Evolutionary conservation across 2,888 invertebrate genomes (phyloP), one percentile per base, ranked within the genome.

Genomic region (Synergus gifuensis): DNA sequence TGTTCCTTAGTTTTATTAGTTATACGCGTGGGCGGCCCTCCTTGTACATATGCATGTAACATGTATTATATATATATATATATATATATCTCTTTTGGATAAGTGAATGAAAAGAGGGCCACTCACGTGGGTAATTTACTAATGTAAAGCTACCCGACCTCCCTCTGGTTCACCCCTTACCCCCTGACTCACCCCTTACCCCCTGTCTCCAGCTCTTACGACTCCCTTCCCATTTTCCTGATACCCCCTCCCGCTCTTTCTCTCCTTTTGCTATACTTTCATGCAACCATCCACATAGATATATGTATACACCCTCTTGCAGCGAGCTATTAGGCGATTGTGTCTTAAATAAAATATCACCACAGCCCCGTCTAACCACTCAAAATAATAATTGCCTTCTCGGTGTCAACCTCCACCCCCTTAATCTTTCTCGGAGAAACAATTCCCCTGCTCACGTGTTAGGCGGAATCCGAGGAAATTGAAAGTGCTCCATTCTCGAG

Each of bases 301-400:
- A 85, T 85, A 85, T 85, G 84, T 28, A 28, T 28, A 28, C 83
- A 83, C 78, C 82, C 86, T 85, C 86, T 87, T 86, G 87, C 86
- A 88, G 83, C 86, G 86, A 87, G 91, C 91, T 91, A 91, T 91
- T 91, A 91, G 90, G 88, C 90, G 91, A 91, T 91, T 91, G 91
- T 91, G 86, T 88, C 89, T 90, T 91, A 90, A 91, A 91, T 91
- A 91, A 91, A 91, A 91, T 91, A 91, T 91, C 86, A 87, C 85
- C 82, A 81, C 80, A 84, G 84, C 85, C 86, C 87, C 89, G 88
- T 90, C 90, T 89, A 89, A 87, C 88, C 89, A 87, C 89, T 90
- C 91, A 89, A 90, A 90, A 91, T 91, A 90, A 91, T 91, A 91
- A 91, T 91, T 91, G 91, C 89, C 89, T 86, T 87, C 86, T 83